Evolutionary conservation across 92 coral and sea anemone species (phyloP).

Genomic region (Isaurus tuberculatus): DNA sequence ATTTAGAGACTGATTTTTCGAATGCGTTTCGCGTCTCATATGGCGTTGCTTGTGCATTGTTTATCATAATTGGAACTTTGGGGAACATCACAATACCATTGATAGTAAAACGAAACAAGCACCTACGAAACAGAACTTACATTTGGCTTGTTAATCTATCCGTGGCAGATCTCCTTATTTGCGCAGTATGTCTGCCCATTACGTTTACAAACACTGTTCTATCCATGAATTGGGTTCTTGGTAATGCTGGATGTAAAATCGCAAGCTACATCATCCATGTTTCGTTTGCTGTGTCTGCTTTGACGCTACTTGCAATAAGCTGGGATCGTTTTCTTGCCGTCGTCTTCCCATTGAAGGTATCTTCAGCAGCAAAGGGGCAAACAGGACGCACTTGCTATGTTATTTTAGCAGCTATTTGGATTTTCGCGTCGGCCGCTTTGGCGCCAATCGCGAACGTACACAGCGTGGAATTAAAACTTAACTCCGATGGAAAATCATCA

Average conservation of each 20-base stretch:
- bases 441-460: slow-evolving; percentile 26
- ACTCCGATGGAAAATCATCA: slow-evolving; percentile 15
- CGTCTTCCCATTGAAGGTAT: not conserved
- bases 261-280: slow-evolving; percentile 34
- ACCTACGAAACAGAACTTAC: slow-evolving; percentile 21
- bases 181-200: slow-evolving; percentile 10
- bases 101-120: slow-evolving; percentile 30
- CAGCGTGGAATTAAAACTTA: not conserved
- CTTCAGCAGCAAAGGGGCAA: slow-evolving; percentile 10
- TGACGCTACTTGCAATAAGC: slow-evolving; percentile 37
- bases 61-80: slow-evolving; percentile 17
- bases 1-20: not conserved
- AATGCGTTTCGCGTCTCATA: slow-evolving; percentile 10
- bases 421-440: not conserved
- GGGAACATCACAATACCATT: slow-evolving; percentile 17
- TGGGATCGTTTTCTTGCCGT: slow-evolving; percentile 46
- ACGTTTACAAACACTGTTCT: slow-evolving; percentile 41
- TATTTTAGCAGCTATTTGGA: slow-evolving; percentile 5
- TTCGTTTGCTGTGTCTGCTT: slow-evolving; percentile 32
- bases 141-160: slow-evolving; percentile 35
- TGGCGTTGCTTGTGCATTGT: slow-evolving; percentile 25
- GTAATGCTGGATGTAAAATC: slow-evolving; percentile 18
- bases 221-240: slow-evolving; percentile 40
- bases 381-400: slow-evolving; percentile 12
- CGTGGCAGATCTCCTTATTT: slow-evolving; percentile 35